Base-by-base conservation (phyloP, 2,113 vertebrate species). In the Aptenodytes forsteri region DNA sequence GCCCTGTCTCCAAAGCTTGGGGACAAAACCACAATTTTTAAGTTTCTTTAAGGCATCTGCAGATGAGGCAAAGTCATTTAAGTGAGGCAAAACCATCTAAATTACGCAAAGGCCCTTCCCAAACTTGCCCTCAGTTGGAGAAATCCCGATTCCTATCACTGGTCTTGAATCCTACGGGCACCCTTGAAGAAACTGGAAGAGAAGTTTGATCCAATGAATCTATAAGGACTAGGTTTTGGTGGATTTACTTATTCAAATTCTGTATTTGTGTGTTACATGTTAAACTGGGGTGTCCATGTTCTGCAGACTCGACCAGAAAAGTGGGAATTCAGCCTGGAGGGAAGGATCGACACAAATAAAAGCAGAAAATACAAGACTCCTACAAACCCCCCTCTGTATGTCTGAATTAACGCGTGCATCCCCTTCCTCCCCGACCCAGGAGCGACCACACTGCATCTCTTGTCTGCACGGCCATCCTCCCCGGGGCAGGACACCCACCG, bases 251-350 rank as follows among this genome's bases (percentile, higher is more conserved):
- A 4, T 0, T 59, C 40, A 20, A 0, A 29, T 9, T 38, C 46
- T 42, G 3, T 17, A 6, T 23, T 42, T 76, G 2, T 8, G 14
- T 14, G 29, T 22, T 55, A 17, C 23, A 11, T 2, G 5, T 52
- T 34, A 13, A 61, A 11, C 17, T 8, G 8, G n/a, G 25, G 6
- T n/a, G 27, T 52, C n/a, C 27, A 0, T 0, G 5, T 30, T 22
- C 71, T 61, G 26, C 67, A 62, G 64, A 4, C n/a, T 15, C 17
- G 64, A 21, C 18, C 10, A 50, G 80, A 34, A 54, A 50, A 88
- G 23, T 5, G 16, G 59, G 72, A 75, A 87, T 64, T 83, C 42
- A 26, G 40, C 56, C 61, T n/a, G 44, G 29, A 50, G 54, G 61
- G 42, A 78, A 54, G 17, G 66, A 55, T 15, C 34, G 25, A 10